These are phyloP conservation scores for Macrobrachium rosenbergii DNA, from an alignment of 1,140 invertebrate genomes.

Conservation along the genomic window DNA sequence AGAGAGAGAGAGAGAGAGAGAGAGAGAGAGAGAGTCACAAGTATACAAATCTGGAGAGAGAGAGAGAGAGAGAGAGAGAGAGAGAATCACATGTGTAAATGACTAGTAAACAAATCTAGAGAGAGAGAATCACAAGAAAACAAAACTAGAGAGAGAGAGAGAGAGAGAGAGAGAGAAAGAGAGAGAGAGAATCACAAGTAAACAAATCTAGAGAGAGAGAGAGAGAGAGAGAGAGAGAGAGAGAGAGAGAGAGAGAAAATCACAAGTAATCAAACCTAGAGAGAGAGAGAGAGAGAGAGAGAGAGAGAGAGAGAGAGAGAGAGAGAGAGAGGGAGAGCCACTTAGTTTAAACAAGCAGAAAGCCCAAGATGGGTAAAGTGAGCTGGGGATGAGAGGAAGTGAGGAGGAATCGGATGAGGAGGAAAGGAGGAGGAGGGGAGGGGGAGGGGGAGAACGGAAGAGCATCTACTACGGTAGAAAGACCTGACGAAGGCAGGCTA, in stretches of 20 bases:
- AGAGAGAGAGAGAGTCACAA: neutral
- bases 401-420: neutral
- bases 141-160: slow-evolving; percentile 11
- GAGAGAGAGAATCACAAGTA: neutral
- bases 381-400: too few species aligned
- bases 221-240: slow-evolving; percentile 34
- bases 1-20: slow-evolving; percentile 34
- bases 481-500: too few species aligned
- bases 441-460: too few species aligned
- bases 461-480: too few species aligned
- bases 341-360: neutral
- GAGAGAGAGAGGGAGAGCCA: slow-evolving; percentile 31
- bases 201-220: slow-evolving; percentile 9
- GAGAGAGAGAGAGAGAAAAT: slow-evolving; percentile 31
- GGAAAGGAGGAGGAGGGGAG: neutral
- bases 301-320: slow-evolving; percentile 50
- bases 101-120: slow-evolving; percentile 5
- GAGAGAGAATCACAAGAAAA: slow-evolving; percentile 17
- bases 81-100: neutral
- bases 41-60: too few species aligned
- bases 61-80: slow-evolving; percentile 36
- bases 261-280: slow-evolving; percentile 12
- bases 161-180: neutral
- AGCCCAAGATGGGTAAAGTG: neutral
- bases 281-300: slow-evolving; percentile 56